Conservation (phyloP, 2,797 vertebrate genomes). For the Bryconaethiops microstoma region DNA sequence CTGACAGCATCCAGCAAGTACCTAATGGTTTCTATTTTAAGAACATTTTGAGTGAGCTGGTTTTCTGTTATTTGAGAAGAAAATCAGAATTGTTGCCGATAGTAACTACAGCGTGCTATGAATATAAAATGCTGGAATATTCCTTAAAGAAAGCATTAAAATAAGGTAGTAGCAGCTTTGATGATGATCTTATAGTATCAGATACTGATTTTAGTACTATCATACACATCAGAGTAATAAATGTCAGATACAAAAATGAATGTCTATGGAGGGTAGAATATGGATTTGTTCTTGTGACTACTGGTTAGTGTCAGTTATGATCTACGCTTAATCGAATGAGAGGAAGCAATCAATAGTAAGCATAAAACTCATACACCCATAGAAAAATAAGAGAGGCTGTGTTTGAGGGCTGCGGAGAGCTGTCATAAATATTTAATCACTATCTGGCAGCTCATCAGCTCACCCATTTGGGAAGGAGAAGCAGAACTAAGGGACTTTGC, state of each 20-base stretch:
- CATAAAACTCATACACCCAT: constrained; percentile 28
- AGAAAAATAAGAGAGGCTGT: constrained; percentile 33
- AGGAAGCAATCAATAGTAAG: constrained; percentile 39
- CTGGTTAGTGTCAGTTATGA: constrained; percentile 48
- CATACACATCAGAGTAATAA: constrained; percentile 23
- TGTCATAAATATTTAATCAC: constrained; percentile 60
- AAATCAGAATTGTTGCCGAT: no score
- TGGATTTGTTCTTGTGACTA: constrained; percentile 21
- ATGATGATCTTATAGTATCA: background rate
- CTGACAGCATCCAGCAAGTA: no score
- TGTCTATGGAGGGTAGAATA: constrained; percentile 4
- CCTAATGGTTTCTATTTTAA: no score
- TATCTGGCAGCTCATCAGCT: constrained; percentile 52
- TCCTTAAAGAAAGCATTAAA: no score
- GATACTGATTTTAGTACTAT: constrained; percentile 5
- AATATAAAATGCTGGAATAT: no score
- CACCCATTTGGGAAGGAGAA: constrained; percentile 47
- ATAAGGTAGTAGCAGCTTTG: constrained; percentile 3
- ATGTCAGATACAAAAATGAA: constrained; percentile 2
- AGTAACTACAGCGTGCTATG: no score
- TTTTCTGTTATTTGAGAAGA: no score
- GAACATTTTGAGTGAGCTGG: no score
- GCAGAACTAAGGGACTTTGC: constrained; percentile 46
- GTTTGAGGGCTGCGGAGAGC: constrained; percentile 43
- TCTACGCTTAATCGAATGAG: constrained; percentile 31